Percentiles rank a stretch among this genome's conserved stretches.
Conservation (phyloP, 2,797 vertebrate genomes). For the Acanthopagrus latus region DNA sequence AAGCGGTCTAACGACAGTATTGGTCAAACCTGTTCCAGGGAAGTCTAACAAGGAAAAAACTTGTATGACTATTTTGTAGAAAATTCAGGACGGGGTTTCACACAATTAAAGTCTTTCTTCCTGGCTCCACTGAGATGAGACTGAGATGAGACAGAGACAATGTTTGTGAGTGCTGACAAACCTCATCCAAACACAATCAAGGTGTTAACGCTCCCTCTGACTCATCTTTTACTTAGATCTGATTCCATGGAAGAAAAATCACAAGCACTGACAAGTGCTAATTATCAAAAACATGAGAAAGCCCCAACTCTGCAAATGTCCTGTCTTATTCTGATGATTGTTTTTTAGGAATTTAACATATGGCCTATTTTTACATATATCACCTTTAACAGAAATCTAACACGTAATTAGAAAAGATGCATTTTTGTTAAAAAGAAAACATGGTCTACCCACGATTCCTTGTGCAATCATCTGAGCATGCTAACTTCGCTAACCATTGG, state of each 20-base stretch:
- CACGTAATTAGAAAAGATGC: too few species aligned
- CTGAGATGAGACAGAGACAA: neutral
- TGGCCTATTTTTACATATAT: too few species aligned
- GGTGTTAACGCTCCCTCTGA: neutral
- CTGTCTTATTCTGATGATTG: neutral
- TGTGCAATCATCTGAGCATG: too few species aligned
- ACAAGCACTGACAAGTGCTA: neutral
- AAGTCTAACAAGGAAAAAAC: neutral
- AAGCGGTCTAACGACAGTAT: neutral
- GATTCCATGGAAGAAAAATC: neutral
- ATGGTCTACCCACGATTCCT: too few species aligned
- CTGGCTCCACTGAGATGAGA: neutral
- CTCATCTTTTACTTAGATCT: neutral
- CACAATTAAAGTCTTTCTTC: neutral
- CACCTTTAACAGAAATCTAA: too few species aligned
- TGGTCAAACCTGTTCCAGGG: conserved; percentile 38
- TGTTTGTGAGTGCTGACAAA: neutral
- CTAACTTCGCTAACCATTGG: too few species aligned
- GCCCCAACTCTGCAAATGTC: neutral
- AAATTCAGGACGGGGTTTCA: neutral
- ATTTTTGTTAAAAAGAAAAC: too few species aligned
- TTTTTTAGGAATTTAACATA: too few species aligned
- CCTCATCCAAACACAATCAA: neutral
- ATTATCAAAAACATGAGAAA: neutral
- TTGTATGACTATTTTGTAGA: neutral